These are phyloP conservation scores for Threskiornis aethiopicus DNA, from an alignment of 2,797 vertebrate genomes.

Conservation along the genomic window DNA sequence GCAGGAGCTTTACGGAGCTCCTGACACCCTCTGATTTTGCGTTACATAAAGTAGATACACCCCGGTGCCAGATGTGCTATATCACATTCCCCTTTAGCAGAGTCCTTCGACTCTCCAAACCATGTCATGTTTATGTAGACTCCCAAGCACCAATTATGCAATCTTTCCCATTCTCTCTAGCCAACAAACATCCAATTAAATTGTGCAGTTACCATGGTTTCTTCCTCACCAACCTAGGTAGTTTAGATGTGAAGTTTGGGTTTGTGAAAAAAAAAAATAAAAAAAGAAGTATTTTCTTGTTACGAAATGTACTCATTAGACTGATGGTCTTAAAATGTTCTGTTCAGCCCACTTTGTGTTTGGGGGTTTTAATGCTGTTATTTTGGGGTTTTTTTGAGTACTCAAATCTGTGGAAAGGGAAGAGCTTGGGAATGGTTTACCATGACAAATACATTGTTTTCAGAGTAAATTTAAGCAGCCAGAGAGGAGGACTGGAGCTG, in stretches of 20 bases:
- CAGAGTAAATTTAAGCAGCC: neutral
- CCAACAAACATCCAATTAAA: constrained; percentile 28
- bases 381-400: neutral
- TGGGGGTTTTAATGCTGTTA: neutral
- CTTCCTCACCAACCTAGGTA: neutral
- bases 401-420: neutral
- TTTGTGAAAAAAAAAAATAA: neutral
- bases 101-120: neutral
- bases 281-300: neutral
- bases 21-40: neutral
- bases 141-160: constrained; percentile 5
- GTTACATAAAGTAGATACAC: neutral
- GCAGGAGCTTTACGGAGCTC: neutral
- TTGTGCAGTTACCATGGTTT: constrained; percentile 47
- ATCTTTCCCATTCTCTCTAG: constrained; percentile 6
- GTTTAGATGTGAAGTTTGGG: neutral
- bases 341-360: neutral
- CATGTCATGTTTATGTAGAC: neutral
- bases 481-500: neutral
- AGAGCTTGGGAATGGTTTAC: constrained; percentile 9
- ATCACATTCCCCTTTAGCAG: neutral
- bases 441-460: constrained; percentile 49
- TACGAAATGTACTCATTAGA: neutral
- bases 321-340: neutral
- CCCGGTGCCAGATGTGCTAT: neutral